phyloP scores from a whole-genome alignment of 2,797 vertebrate genomes.

The Gallirallus australis region DNA sequence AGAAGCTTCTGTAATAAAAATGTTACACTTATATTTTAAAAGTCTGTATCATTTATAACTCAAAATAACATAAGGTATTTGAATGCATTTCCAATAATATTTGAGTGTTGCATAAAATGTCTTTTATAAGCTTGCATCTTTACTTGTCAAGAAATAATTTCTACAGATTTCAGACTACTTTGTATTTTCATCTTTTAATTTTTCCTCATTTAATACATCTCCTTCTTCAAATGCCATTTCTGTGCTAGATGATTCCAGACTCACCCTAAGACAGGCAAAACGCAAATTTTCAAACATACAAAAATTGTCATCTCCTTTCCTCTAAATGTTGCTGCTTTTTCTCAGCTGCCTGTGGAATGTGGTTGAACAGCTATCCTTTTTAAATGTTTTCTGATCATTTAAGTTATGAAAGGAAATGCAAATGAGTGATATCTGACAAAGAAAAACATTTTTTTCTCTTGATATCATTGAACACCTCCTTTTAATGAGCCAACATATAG shows the following conservation, averaged over 20 bases:
- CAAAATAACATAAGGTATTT: background rate
- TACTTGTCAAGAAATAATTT: background rate
- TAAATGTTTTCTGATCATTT: background rate
- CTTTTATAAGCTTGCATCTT: background rate
- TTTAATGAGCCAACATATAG: background rate
- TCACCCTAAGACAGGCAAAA: background rate
- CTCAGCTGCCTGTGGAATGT: background rate
- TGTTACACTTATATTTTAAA: background rate
- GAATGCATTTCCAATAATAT: background rate
- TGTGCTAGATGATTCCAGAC: background rate
- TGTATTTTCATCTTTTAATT: background rate
- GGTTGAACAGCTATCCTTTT: rapidly evolving
- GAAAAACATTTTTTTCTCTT: background rate
- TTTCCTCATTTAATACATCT: background rate
- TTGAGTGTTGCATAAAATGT: background rate
- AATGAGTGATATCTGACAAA: background rate
- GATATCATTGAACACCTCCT: background rate
- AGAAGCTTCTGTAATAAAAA: background rate
- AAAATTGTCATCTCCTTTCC: background rate
- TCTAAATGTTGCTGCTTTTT: background rate
- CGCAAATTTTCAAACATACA: background rate
- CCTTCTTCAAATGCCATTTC: background rate
- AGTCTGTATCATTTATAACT: background rate
- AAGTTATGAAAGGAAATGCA: background rate
- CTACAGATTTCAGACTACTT: background rate